Evolutionary conservation across 2,797 vertebrate species (phyloP), one percentile per base, ranked within the genome.

Genomic region (Hippoglossus hippoglossus): DNA sequence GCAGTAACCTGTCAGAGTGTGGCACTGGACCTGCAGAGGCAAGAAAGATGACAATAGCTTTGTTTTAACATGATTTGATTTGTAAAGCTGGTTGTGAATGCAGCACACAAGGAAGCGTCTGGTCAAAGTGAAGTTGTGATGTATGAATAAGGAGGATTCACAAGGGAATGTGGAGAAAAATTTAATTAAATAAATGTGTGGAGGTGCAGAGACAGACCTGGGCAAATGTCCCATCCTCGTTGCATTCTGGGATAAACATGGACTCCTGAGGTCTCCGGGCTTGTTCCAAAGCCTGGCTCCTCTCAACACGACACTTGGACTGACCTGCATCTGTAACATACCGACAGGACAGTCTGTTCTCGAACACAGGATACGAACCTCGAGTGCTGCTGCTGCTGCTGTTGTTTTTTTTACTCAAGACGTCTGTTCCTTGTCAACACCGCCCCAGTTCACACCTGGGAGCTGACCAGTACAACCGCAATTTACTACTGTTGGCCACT

Each of bases 1-100:
- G 93, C 98, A 99, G 94, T 99, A 99, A 73, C 97, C 97, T 0
- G 98, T 99, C 90, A 97, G 96, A 52, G 97, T 98, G 74, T 99
- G 98, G 86, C 98, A 99, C 93, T 99, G 98, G 86, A 99, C 98
- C 98, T 99, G 95, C 78, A 71, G 51, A 36, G 28, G 31, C 18
- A 63, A 52, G 25, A 62, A 79, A 28, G 41, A 54, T 7, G 9
- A 19, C n/a, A 21, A 31, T 11, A 28, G n/a, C 16, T 34, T 52
- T 39, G 50, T 26, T 18, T 57, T 7, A 56, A 22, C 28, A 31
- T 7, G 6, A 31, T 31, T 31, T 31, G 28, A 31, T 31, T 31
- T 31, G 28, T 31, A 31, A 31, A 31, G 31, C 31, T 11, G 31
- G 0, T 11, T 34, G 31, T 34, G 10, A 34, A 34, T 10, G 31